Base-by-base conservation (phyloP, 1,140 invertebrate genomes). In the Thalassaphorura encarpata region DNA sequence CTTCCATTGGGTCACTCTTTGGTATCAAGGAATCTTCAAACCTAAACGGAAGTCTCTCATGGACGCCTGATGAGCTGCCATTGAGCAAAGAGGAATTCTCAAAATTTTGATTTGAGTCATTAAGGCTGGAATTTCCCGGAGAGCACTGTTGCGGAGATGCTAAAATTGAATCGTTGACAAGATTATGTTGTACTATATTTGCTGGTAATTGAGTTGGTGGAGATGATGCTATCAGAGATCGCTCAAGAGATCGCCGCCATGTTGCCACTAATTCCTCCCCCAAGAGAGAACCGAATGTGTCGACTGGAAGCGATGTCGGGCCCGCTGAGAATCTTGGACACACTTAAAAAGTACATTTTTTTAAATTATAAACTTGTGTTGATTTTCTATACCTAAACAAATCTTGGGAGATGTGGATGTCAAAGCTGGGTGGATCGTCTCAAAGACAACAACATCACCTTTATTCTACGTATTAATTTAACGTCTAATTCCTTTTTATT, bases 1-100 rank as follows among this genome's bases (percentile, higher is more conserved):
- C 88, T 71, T 89, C 89, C 87, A 91, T 90, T 13, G 87, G 88
- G 70, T 90, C 87, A 18, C 87, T 85, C 69, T 91, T 91, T 11
- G 88, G 88, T 57, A 91, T 91, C 1, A 91, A 77, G 0, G 86
- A 88, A 51, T 66, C 66, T 56, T 68, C 65, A 24, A 63, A 66
- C 66, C 60, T 66, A 70, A 45, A 69, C 66, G 61, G 68, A 67
- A 68, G 39, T 63, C 67, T 33, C 58, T 89, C 85, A 72, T 85
- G 87, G 33, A 80, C 79, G 54, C 67, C 52, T 26, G 75, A 73
- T 52, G 81, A 76, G 64, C 76, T 77, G 11, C 83, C 82, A 66
- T 87, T 85, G 71, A 87, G 87, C 8, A 84, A 78, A 69, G 83
- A 85, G 2, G 83, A 83, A 63, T 80, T 81, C 67, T 82, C 82